phyloP scores from a whole-genome alignment of 2,888 invertebrate species.

The Drosophila subsilvestris region DNA sequence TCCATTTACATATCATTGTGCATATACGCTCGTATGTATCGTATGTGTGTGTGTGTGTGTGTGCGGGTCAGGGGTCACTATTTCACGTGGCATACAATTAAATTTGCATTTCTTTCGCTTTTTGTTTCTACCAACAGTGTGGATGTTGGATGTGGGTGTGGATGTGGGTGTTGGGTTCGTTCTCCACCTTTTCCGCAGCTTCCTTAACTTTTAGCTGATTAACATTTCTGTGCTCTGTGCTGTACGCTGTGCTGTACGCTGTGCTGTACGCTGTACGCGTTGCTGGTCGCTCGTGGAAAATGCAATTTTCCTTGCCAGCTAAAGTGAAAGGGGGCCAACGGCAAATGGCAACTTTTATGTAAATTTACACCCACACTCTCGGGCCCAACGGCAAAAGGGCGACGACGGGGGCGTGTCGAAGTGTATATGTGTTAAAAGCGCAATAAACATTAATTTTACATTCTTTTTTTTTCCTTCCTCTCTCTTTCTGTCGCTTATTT shows the following conservation, averaged over 20 bases:
- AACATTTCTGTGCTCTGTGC: conserved; percentile 73
- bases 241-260: background rate
- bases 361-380: conserved; percentile 59
- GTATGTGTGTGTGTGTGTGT: conserved; percentile 20
- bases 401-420: conserved; percentile 32
- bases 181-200: conserved; percentile 33
- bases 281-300: conserved; percentile 47
- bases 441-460: conserved; percentile 78
- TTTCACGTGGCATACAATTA: conserved; percentile 80
- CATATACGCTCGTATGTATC: conserved; percentile 16
- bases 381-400: background rate
- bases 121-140: conserved; percentile 34
- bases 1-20: conserved; percentile 57
- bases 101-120: conserved; percentile 80
- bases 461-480: conserved; percentile 27
- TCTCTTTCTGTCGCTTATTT: background rate
- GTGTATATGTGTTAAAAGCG: conserved; percentile 74
- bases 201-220: conserved; percentile 79
- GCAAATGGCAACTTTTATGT: conserved; percentile 67
- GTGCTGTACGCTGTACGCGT: background rate
- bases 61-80: conserved; percentile 64
- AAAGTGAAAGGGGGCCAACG: conserved; percentile 48
- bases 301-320: conserved; percentile 64
- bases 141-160: conserved; percentile 1
- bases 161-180: background rate